These are phyloP conservation scores for Sinocyclocheilus grahami DNA, from an alignment of 2,113 vertebrate genomes.

Conservation along the genomic window DNA sequence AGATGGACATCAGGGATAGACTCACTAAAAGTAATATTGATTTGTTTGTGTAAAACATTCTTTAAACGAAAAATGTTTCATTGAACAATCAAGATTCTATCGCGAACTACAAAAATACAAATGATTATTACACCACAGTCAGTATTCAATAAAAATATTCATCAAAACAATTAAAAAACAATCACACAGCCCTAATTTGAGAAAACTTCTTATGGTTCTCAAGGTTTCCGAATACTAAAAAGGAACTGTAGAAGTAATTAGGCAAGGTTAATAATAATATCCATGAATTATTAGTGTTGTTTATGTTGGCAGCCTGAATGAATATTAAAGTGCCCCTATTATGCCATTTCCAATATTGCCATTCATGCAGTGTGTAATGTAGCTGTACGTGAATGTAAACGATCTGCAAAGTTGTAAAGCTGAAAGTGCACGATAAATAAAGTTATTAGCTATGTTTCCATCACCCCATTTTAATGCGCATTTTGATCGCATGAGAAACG, in stretches of 20 bases:
- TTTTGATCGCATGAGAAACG: too few relatives aligned
- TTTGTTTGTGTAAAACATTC: conserved; percentile 22
- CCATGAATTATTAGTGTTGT: too few relatives aligned
- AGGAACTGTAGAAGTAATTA: background rate
- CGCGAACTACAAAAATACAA: background rate
- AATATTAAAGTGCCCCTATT: too few relatives aligned
- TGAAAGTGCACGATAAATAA: too few relatives aligned
- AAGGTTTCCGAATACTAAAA: background rate
- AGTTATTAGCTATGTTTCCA: too few relatives aligned
- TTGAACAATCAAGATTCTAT: background rate
- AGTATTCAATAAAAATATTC: background rate
- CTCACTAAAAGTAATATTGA: background rate
- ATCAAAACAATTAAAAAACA: background rate
- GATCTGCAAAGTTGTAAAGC: too few relatives aligned
- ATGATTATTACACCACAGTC: background rate
- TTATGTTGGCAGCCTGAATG: too few relatives aligned
- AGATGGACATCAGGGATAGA: background rate
- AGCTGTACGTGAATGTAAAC: too few relatives aligned
- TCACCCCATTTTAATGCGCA: too few relatives aligned
- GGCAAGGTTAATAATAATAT: background rate
- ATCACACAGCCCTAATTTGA: background rate
- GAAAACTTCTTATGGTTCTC: background rate
- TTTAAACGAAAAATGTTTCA: conserved; percentile 66
- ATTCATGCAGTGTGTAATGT: too few relatives aligned
- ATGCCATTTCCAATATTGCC: too few relatives aligned